Percentiles rank a stretch among this genome's conserved stretches.
Conservation (phyloP, 37 sponge, comb jelly and placozoan species). For the Theonella swinhoei region DNA sequence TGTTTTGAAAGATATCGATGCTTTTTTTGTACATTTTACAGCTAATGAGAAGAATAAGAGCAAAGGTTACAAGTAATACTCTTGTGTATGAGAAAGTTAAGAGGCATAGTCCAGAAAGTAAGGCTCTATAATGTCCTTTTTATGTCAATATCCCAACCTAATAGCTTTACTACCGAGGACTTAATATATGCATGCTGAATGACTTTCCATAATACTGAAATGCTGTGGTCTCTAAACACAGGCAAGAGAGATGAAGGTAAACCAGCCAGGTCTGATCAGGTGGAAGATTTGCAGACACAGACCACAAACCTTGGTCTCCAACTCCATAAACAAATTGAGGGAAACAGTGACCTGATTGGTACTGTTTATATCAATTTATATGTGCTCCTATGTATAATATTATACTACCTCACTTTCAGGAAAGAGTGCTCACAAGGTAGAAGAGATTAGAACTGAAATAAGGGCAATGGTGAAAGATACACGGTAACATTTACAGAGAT, state of each 20-base stretch:
- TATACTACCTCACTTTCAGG: background rate
- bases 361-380: too few species aligned
- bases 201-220: too few species aligned
- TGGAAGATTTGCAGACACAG: background rate
- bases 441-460: background rate
- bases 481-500: too few species aligned
- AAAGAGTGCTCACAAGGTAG: background rate
- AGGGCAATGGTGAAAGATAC: background rate
- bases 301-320: background rate
- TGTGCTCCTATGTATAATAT: background rate
- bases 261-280: background rate
- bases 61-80: background rate
- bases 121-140: too few species aligned
- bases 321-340: background rate
- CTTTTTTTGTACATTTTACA: background rate
- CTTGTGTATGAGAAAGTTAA: background rate
- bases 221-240: too few species aligned
- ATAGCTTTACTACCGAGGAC: too few species aligned
- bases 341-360: background rate
- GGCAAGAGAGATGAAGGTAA: background rate
- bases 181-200: too few species aligned
- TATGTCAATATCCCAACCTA: too few species aligned
- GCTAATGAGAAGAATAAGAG: background rate
- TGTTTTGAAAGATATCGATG: background rate
- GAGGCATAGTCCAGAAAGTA: too few species aligned